phyloP scores from a whole-genome alignment of 2,888 invertebrate species.

The Thecophora atra region DNA sequence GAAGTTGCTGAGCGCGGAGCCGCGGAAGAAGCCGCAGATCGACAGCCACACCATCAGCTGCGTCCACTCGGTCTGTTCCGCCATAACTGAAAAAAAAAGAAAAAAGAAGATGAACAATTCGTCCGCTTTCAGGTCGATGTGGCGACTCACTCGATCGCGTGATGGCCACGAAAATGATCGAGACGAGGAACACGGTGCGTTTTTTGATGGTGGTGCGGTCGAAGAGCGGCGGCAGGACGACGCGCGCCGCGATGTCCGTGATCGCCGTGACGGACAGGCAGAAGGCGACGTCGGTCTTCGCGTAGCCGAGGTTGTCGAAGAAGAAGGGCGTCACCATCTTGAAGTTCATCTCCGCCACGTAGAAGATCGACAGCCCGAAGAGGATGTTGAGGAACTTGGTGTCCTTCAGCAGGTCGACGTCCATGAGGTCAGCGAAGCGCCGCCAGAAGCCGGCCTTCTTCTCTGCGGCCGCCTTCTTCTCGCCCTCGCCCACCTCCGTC shows the following conservation, averaged over 20 bases:
- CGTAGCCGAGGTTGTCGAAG: slow-evolving; percentile 72
- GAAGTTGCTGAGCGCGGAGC: slow-evolving; percentile 80
- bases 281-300: slow-evolving; percentile 75
- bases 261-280: slow-evolving; percentile 80
- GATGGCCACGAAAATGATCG: slow-evolving; percentile 75
- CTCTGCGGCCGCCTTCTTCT: slow-evolving; percentile 45
- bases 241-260: slow-evolving; percentile 77
- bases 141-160: slow-evolving; percentile 73
- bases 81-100: slow-evolving; percentile 72
- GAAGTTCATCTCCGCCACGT: slow-evolving; percentile 80
- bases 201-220: slow-evolving; percentile 75
- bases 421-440: slow-evolving; percentile 74
- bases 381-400: slow-evolving; percentile 78
- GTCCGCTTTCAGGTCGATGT: neutral
- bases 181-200: slow-evolving; percentile 77
- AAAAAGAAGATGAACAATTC: too few relatives aligned
- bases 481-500: slow-evolving; percentile 43
- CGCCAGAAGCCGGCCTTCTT: slow-evolving; percentile 67
- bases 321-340: slow-evolving; percentile 79
- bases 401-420: slow-evolving; percentile 77
- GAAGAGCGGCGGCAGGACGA: slow-evolving; percentile 78
- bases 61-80: slow-evolving; percentile 77
- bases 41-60: slow-evolving; percentile 76
- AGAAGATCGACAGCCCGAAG: slow-evolving; percentile 77
- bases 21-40: slow-evolving; percentile 81